Evolutionary conservation across 2,113 vertebrate genomes (phyloP).

Genomic region (Crotalus horridus): DNA sequence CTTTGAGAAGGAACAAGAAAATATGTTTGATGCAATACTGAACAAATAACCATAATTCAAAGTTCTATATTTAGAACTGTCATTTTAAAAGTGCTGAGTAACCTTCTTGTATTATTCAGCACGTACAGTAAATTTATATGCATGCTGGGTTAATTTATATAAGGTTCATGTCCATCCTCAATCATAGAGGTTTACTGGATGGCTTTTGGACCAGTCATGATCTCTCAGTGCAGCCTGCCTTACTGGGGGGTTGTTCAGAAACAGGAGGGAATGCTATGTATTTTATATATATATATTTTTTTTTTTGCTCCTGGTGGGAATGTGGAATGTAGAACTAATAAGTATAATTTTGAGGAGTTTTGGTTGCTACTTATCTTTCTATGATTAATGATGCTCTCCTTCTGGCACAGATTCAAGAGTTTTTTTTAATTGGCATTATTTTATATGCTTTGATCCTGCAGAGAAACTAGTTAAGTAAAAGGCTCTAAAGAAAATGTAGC

Average conservation of each 20-base stretch:
- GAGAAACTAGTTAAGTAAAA: neutral
- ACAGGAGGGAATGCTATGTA: neutral
- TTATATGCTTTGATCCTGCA: neutral
- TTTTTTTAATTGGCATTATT: neutral
- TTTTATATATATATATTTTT: neutral
- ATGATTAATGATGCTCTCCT: neutral
- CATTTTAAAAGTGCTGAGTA: neutral
- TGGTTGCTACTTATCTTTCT: neutral
- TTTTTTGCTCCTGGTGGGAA: neutral
- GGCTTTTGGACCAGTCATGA: neutral
- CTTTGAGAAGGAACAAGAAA: conserved; percentile 26
- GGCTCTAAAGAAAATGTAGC: neutral
- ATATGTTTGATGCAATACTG: conserved; percentile 23
- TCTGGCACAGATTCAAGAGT: neutral
- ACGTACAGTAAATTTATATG: neutral
- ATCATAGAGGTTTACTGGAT: neutral
- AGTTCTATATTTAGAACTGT: neutral
- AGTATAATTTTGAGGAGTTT: neutral
- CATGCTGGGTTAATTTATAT: neutral
- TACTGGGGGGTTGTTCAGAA: neutral
- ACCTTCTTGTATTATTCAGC: neutral
- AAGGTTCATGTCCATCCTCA: neutral
- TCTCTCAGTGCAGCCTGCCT: neutral
- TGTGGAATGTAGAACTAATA: neutral
- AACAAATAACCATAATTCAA: conserved; percentile 21